Evolutionary conservation across 2,797 vertebrate genomes (phyloP), one percentile per base, ranked within the genome.

Genomic region (Macropus fuliginosus): DNA sequence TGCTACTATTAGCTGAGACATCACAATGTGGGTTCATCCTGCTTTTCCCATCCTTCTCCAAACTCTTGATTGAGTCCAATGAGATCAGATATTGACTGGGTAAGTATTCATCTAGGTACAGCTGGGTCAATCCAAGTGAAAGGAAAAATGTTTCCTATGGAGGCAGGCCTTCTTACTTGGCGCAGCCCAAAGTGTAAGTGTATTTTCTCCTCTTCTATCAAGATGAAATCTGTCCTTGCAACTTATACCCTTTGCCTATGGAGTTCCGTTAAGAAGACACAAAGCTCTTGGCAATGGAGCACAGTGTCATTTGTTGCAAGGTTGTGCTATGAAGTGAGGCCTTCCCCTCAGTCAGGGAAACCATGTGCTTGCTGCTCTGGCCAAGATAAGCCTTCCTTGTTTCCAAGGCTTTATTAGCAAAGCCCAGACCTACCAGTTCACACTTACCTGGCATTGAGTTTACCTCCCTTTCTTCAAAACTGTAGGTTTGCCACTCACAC

Each of bases 401-500:
- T 96, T 95, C 40, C 14, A 52, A 1, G 6, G 16, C 59, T 50
- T 52, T 40, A 54, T 95, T 31, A 54, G 93, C 56, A 34, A 92
- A 91, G 54, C 16, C 31, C 56, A 54, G 34, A 54, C 34, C 55
- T 94, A 9, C 29, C 6, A 1, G 3, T 6, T 93, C 52, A 2
- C 13, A 21, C 27, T 91, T 66, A 57, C 92, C 95, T 94, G 52
- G 59, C 6, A 10, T 92, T 55, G 93, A 8, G 3, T 81, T 59
- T 1, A 0, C 40, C 93, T 92, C 56, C 54, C 57, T 97, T 91
- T 62, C 31, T 92, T 92, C 66, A 91, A 92, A 95, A 54, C 0
- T 62, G 13, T 55, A 57, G 93, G 93, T 95, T 98, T 96, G 97
- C 91, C 95, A 94, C 93, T 95, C 13, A 1, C 18, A 31, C 34